Evolutionary conservation across 2,797 vertebrate species (phyloP), one percentile per base, ranked within the genome.

Genomic region (Acridotheres tristis): DNA sequence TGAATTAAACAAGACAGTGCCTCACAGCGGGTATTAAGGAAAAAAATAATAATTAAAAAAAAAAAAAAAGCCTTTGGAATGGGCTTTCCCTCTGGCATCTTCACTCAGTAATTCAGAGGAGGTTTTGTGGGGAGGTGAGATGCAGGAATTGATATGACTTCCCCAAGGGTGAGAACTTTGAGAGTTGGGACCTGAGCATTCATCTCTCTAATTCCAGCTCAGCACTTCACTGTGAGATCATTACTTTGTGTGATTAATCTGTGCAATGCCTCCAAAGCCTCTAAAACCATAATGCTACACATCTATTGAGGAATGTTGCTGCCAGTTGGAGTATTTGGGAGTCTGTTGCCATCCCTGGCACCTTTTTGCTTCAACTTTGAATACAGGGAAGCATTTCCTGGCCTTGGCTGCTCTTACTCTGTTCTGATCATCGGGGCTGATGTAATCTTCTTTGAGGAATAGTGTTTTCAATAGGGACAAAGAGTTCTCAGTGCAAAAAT

Each of bases 171-270:
- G 66, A 88, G 73, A 91, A 74, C 79, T 90, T 84, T 2, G 8
- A 71, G 80, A 86, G 68, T 83, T 65, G 65, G 20, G 69, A 72
- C 61, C 73, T 5, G 8, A 77, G 58, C 61, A 34, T 83, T 84
- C 81, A 94, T 88, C 85, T 90, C 76, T 74, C 15, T 78, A 88
- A 86, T 95, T 94, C 83, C 88, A 59, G 83, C 90, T 90, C 73
- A 88, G 2, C 54, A 5, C 71, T 91, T 91, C 47, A 3, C 50
- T 53, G 7, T n/a, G 66, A 83, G 79, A 61, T 94, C 67, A 50
- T 96, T 63, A 34, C 42, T 93, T 76, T 47, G 53, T 91, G 86
- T 91, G 69, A 77, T 94, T 86, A 90, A 84, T 77, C 61, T 42
- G 8, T 8, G 5, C 67, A 58, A 16, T 16, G 30, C 55, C 47